These are phyloP conservation scores for Podarcis siculus DNA, from an alignment of 2,797 vertebrate genomes.

Conservation along the genomic window DNA sequence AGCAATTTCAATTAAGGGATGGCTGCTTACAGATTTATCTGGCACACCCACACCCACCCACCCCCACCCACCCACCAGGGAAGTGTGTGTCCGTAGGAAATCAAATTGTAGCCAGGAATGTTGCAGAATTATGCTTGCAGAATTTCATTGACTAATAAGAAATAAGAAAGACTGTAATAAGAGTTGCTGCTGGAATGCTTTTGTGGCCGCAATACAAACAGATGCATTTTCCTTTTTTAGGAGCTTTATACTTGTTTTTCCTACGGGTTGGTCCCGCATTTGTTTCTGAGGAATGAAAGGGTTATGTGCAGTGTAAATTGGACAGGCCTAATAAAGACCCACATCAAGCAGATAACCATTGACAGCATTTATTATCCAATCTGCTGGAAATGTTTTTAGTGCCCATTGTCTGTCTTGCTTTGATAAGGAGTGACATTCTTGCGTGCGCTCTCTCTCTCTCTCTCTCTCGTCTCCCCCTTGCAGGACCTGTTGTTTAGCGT, in stretches of 20 bases:
- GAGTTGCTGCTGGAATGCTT: not conserved
- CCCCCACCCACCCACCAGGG: too few species aligned
- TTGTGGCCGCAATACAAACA: not conserved
- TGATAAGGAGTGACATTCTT: slow-evolving; percentile 61
- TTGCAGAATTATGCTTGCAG: not conserved
- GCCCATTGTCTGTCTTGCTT: slow-evolving; percentile 27
- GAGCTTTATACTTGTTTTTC: not conserved
- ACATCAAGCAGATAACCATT: not conserved
- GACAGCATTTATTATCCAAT: slow-evolving; percentile 35
- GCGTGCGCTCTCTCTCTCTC: not conserved
- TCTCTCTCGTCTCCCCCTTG: slow-evolving; percentile 45
- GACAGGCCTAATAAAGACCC: slow-evolving; percentile 28
- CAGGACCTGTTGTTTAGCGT: slow-evolving; percentile 98
- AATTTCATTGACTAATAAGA: not conserved
- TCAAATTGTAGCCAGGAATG: not conserved
- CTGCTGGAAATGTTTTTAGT: slow-evolving; percentile 29
- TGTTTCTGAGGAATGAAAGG: not conserved
- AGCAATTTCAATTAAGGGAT: too few species aligned
- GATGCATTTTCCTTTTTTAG: not conserved
- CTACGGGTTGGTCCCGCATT: not conserved
- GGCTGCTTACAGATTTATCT: too few species aligned
- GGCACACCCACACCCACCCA: too few species aligned
- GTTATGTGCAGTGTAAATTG: slow-evolving; percentile 2
- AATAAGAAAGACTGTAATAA: too few species aligned
- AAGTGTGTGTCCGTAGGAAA: not conserved